A percentile compares a stretch with the other conserved stretches of the same genome.
phyloP scores from a whole-genome alignment of 1,140 invertebrate genomes.

The Drosophila pandora region DNA sequence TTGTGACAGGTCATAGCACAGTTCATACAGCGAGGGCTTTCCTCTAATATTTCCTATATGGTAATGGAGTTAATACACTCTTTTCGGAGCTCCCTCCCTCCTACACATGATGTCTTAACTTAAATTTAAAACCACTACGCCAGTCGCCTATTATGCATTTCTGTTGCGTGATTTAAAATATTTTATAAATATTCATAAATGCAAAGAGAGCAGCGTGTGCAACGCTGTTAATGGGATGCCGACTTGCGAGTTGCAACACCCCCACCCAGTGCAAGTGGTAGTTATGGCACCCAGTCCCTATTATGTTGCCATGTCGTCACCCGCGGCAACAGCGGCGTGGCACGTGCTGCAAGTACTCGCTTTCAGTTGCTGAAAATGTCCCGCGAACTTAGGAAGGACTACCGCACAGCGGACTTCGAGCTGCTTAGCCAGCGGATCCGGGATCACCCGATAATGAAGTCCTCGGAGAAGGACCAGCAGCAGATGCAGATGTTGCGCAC shows the following conservation, averaged over 20 bases:
- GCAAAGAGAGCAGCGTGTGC: constrained; percentile 40
- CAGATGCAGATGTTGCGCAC: constrained; percentile 59
- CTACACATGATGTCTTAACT: background rate
- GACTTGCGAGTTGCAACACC: constrained; percentile 14
- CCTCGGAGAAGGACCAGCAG: constrained; percentile 16
- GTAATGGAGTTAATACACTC: background rate
- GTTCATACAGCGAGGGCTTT: background rate
- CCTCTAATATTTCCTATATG: background rate
- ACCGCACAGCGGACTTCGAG: constrained; percentile 61
- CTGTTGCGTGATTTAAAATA: constrained; percentile 36
- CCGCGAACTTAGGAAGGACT: constrained; percentile 52
- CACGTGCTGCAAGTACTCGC: background rate
- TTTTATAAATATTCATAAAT: constrained; percentile 63
- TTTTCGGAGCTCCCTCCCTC: background rate
- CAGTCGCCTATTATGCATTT: background rate
- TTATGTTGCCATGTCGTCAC: constrained; percentile 45
- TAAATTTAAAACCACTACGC: background rate
- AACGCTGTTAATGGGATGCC: constrained; percentile 45
- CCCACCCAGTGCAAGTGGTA: constrained; percentile 36
- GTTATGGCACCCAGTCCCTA: constrained; percentile 39
- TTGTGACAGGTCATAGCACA: constrained; percentile 63
- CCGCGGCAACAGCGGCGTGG: background rate
- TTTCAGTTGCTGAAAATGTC: constrained; percentile 38
- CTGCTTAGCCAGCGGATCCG: constrained; percentile 55
- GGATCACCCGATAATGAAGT: constrained; percentile 61